Percentiles rank a stretch among this genome's conserved stretches.
phyloP scores from a whole-genome alignment of 2,113 vertebrate species.

The Phylloscopus whistleri region DNA sequence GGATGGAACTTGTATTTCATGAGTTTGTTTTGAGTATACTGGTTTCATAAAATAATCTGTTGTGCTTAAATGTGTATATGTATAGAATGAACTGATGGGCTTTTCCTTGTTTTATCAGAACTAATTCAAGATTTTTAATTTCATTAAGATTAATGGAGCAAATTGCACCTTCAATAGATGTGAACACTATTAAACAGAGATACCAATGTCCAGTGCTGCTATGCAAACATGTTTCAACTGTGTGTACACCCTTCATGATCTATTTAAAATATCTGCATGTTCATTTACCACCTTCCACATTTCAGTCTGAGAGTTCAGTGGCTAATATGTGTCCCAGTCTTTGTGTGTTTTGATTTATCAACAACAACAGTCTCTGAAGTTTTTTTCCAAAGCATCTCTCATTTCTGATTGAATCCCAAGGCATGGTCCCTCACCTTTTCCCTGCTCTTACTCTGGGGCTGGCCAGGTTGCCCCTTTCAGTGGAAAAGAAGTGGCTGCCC shows the following conservation, averaged over 20 bases:
- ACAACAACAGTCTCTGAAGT: not conserved
- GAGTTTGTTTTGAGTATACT: not conserved
- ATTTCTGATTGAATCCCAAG: not conserved
- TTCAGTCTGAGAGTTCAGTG: not conserved
- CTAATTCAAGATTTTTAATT: not conserved
- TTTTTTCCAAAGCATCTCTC: not conserved
- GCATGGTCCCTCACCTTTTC: not conserved
- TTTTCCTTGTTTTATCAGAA: not conserved
- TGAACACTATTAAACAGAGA: not conserved
- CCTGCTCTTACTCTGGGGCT: not conserved
- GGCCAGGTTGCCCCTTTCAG: not conserved
- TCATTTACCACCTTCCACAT: not conserved
- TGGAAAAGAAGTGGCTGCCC: not conserved
- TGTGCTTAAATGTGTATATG: not conserved
- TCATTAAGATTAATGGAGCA: not conserved
- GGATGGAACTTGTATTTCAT: not conserved
- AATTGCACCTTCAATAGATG: not conserved
- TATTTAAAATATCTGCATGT: not conserved
- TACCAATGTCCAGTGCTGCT: fast-evolving
- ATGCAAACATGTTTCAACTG: not conserved
- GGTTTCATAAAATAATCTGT: not conserved
- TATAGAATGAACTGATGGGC: not conserved
- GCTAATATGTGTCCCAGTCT: not conserved
- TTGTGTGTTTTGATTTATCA: not conserved
- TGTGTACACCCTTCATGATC: not conserved